Percentiles rank a stretch among this genome's conserved stretches.
These are phyloP conservation scores for Diachasma alloeum DNA, from an alignment of 1,140 invertebrate genomes.

Conservation along the genomic window DNA sequence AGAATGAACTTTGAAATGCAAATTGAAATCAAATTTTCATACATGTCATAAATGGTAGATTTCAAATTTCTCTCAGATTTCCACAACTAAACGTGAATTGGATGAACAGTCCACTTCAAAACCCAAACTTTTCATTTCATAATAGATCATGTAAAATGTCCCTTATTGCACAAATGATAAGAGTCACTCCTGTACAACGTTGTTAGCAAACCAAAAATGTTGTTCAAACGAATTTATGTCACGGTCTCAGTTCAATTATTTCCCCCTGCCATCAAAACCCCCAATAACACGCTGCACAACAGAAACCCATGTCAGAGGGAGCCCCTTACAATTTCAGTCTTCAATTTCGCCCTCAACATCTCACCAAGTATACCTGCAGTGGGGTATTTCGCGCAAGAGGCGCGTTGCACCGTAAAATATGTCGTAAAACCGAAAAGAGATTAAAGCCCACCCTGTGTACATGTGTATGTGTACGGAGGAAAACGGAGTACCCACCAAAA, in stretches of 20 bases:
- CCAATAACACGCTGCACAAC: not conserved
- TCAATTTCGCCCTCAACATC: slow-evolving; percentile 20
- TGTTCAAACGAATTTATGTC: not conserved
- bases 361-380: not conserved
- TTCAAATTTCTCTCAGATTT: no score
- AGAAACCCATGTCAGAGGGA: not conserved
- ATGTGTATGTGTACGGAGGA: slow-evolving; percentile 23
- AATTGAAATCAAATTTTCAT: no score
- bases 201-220: not conserved
- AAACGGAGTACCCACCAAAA: slow-evolving; percentile 33
- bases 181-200: no score
- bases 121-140: no score
- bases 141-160: no score
- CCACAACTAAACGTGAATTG: no score
- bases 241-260: not conserved
- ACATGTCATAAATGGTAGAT: no score
- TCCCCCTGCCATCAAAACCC: not conserved
- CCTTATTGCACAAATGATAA: no score
- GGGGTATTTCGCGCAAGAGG: slow-evolving; percentile 33
- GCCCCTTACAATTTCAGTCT: not conserved
- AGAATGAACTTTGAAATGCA: no score
- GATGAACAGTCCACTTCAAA: no score
- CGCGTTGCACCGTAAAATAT: slow-evolving; percentile 48
- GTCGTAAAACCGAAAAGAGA: slow-evolving; percentile 53
- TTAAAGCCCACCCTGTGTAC: slow-evolving; percentile 45